phyloP scores from a whole-genome alignment of 2,888 invertebrate species.

The Toxonevra muliebris region DNA sequence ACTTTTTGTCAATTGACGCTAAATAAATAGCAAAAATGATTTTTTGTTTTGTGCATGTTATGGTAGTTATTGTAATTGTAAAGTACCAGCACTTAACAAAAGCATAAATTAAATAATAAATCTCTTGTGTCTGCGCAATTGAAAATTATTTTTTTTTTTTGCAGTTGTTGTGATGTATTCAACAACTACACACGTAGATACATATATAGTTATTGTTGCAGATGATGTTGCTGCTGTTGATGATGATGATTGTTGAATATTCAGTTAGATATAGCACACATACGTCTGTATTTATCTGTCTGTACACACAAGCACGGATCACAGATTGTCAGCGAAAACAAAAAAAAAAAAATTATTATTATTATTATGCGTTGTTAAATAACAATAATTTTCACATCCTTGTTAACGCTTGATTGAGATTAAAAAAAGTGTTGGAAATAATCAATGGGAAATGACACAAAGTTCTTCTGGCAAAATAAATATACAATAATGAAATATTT shows the following conservation, averaged over 20 bases:
- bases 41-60: not conserved
- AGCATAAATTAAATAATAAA: constrained; percentile 61
- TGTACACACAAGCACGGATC: not conserved
- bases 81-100: constrained; percentile 22
- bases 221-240: not conserved
- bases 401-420: constrained; percentile 47
- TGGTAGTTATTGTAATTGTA: constrained; percentile 34
- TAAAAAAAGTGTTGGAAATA: too few relatives aligned
- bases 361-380: constrained; percentile 32
- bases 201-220: not conserved
- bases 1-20: constrained; percentile 14
- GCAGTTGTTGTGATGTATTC: constrained; percentile 2
- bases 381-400: constrained; percentile 56
- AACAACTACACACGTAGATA: too few relatives aligned
- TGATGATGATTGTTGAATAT: too few relatives aligned
- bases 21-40: not conserved
- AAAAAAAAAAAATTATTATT: constrained; percentile 20
- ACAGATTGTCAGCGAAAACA: not conserved
- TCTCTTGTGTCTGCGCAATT: constrained; percentile 49
- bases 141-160: constrained; percentile 36
- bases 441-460: too few relatives aligned
- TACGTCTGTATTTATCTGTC: not conserved
- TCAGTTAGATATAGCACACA: not conserved
- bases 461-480: too few relatives aligned
- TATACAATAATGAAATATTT: too few relatives aligned